phyloP scores from a whole-genome alignment of 2,113 vertebrate species.

The Panthera tigris region DNA sequence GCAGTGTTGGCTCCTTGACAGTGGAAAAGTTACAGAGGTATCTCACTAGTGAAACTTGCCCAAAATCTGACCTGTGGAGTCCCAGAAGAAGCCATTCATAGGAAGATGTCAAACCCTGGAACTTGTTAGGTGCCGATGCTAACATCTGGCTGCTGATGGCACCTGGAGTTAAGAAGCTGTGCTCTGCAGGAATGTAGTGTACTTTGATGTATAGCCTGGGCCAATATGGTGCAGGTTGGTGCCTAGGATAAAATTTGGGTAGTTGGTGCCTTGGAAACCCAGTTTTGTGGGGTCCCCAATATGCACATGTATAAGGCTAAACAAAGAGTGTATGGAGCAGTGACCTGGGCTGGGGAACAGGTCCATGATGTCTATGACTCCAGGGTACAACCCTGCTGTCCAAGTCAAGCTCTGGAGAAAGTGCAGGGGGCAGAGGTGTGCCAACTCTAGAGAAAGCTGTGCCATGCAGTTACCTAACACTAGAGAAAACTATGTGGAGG shows the following conservation, averaged over 20 bases:
- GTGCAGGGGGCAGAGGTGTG: accelerated
- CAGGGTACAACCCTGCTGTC: not conserved
- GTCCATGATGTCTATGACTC: not conserved
- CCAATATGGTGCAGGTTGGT: not conserved
- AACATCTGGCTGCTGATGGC: not conserved
- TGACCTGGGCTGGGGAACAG: not conserved
- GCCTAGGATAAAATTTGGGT: not conserved
- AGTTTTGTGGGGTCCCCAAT: not conserved
- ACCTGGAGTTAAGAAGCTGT: not conserved
- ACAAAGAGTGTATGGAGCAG: not conserved
- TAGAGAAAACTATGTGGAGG: not conserved
- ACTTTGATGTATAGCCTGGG: not conserved
- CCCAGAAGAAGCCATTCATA: not conserved
- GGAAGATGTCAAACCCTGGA: not conserved
- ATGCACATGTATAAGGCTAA: not conserved
- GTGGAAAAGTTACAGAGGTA: not conserved
- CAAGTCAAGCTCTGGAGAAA: not conserved
- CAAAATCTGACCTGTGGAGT: not conserved
- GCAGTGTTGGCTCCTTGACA: not conserved
- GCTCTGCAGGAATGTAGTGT: not conserved
- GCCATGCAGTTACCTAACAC: not conserved
- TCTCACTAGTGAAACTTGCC: not conserved
- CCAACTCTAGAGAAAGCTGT: not conserved
- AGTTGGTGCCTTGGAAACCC: not conserved
- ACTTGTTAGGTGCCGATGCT: not conserved